These are phyloP conservation scores for Euwallacea fornicatus DNA, from an alignment of 1,140 invertebrate species.

Conservation along the genomic window DNA sequence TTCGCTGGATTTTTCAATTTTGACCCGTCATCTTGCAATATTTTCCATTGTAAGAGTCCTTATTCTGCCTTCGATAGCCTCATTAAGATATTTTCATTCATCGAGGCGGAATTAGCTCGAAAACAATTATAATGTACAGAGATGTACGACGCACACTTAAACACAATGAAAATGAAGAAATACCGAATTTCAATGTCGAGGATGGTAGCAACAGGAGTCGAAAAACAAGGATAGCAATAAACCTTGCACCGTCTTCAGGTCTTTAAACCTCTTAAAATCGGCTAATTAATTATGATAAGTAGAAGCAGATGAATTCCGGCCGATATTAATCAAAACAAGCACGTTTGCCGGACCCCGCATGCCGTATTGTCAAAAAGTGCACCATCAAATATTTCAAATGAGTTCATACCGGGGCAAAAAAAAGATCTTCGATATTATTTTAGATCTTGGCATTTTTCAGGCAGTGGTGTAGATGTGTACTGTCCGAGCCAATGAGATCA, in stretches of 20 bases:
- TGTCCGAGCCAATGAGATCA: background rate
- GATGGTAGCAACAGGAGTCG: too few species aligned
- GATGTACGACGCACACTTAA: too few species aligned
- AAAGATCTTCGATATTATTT: conserved; percentile 17
- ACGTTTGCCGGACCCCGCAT: conserved; percentile 44
- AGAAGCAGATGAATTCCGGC: conserved; percentile 49
- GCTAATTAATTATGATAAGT: conserved; percentile 51
- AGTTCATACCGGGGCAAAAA: conserved; percentile 13
- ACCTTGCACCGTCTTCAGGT: conserved; percentile 27
- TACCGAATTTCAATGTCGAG: too few species aligned
- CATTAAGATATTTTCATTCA: too few species aligned
- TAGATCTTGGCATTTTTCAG: conserved; percentile 8
- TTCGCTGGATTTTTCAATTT: too few species aligned
- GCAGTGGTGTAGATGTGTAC: conserved; percentile 19
- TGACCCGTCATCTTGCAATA: too few species aligned
- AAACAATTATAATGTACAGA: too few species aligned
- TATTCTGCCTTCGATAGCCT: too few species aligned
- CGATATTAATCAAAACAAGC: conserved; percentile 50
- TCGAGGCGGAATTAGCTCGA: too few species aligned
- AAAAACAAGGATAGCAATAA: conserved; percentile 29
- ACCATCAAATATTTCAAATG: conserved; percentile 41
- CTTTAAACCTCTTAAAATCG: conserved; percentile 42
- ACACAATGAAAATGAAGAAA: too few species aligned
- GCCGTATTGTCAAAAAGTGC: conserved; percentile 48
- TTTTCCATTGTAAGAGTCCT: too few species aligned